Base-by-base conservation (phyloP, 2,888 invertebrate genomes). In the Scaptomyza cyrtandrae region DNA sequence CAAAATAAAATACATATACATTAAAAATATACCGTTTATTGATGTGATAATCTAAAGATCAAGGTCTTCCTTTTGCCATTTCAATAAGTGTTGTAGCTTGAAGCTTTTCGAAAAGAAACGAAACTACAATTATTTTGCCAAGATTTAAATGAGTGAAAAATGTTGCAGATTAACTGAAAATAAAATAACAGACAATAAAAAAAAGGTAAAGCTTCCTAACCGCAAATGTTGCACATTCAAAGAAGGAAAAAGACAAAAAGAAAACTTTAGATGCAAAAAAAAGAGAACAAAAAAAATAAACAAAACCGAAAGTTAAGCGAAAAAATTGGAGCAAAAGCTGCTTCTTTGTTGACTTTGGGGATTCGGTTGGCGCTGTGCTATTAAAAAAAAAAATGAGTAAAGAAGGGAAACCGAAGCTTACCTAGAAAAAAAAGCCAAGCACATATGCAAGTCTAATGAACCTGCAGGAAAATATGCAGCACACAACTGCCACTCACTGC, bases 11-110 rank as follows among this genome's bases (percentile, higher is more conserved):
- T 14, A 39, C 39, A 39, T 3, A 41, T 16, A 41, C 41, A 41
- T 16, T 37, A n/a, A n/a, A 68, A 75, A 58, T 68, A 69, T 73
- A 78, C 70, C 83, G 87, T 82, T 87, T 87, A 87, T 84, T 84
- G 83, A 85, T 82, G 83, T 87, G 87, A 87, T 84, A 84, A 84
- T 84, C 83, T 87, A 84, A 84, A 84, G 87, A 84, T 84, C 83
- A 84, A 84, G 83, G 83, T 84, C 83, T 83, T 87, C 77, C 77
- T 82, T 83, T 87, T 83, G 83, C 85, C 85, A 85, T 83, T 86
- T 75, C 65, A 79, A 85, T 57, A 71, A 62, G 52, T 56, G 16
- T 61, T 49, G 45, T 55, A 50, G 45, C 48, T 57, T 54, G 45
- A 50, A 43, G 37, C 35, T 39, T 35, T 70, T 61, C 50, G 58